These are phyloP conservation scores for Drosophila nannoptera DNA, from an alignment of 1,140 invertebrate genomes.

Conservation along the genomic window DNA sequence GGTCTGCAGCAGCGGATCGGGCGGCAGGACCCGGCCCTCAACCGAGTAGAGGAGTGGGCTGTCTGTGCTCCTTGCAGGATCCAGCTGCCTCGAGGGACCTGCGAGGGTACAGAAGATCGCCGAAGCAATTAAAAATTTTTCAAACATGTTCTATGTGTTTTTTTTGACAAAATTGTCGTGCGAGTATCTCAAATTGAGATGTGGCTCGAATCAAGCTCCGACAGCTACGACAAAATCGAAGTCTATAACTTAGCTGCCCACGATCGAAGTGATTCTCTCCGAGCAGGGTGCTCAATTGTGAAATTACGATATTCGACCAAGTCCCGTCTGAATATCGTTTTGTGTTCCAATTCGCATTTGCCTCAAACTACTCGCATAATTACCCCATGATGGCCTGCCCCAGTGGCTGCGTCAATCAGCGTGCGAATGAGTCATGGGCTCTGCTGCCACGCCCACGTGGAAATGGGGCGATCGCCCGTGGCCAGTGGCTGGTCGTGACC, in stretches of 20 bases:
- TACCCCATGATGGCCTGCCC: too few relatives aligned
- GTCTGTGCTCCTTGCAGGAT: not conserved
- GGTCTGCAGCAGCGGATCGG: conserved; percentile 74
- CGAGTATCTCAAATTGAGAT: not conserved
- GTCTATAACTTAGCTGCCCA: too few relatives aligned
- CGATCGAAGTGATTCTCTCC: too few relatives aligned
- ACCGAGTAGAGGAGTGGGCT: conserved; percentile 79
- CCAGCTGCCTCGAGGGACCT: not conserved
- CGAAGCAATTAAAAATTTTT: conserved; percentile 37
- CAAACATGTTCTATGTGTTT: conserved; percentile 30
- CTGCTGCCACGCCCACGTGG: conserved; percentile 23
- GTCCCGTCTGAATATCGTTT: too few relatives aligned
- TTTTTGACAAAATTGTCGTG: not conserved
- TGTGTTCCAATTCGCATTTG: not conserved
- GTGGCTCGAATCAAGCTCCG: too few relatives aligned
- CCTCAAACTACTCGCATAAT: too few relatives aligned
- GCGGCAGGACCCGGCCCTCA: conserved; percentile 88
- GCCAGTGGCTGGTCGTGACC: conserved; percentile 43
- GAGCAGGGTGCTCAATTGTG: too few relatives aligned
- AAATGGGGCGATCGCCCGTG: conserved; percentile 1
- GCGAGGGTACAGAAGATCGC: not conserved
- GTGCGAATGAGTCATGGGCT: conserved; percentile 24
- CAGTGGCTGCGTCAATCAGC: not conserved
- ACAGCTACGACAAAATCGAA: too few relatives aligned
- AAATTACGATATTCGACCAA: too few relatives aligned